phyloP scores from a whole-genome alignment of 1,140 invertebrate genomes.

The Lethrus apterus region DNA sequence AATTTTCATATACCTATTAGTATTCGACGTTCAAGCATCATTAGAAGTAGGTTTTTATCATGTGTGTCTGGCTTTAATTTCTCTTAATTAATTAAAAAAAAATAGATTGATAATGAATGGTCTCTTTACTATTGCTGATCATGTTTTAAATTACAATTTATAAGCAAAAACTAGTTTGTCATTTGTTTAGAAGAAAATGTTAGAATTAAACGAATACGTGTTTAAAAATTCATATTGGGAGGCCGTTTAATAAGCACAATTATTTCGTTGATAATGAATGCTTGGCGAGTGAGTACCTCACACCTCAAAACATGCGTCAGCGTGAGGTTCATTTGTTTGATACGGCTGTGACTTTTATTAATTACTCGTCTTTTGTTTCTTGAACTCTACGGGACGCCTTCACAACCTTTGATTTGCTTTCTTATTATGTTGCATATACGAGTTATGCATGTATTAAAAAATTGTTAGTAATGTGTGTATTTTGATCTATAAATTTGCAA shows the following conservation, averaged over 20 bases:
- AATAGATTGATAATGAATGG: not conserved
- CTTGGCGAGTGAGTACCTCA: conserved; percentile 9
- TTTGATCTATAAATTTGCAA: no score
- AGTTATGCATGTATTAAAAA: no score
- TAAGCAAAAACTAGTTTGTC: no score
- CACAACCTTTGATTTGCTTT: conserved; percentile 13
- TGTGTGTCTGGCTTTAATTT: no score
- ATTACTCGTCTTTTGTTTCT: conserved; percentile 20
- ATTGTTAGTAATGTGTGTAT: no score
- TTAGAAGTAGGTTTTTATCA: no score
- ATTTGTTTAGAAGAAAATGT: no score
- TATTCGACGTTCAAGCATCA: no score
- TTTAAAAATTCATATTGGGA: not conserved
- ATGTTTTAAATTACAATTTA: no score
- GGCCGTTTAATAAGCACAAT: conserved; percentile 1
- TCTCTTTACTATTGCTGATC: not conserved
- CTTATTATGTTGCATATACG: conserved; percentile 11
- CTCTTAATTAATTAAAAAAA: no score
- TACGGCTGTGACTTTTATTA: conserved; percentile 20
- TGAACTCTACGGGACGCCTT: conserved; percentile 14
- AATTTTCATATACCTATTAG: no score
- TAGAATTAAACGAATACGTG: not conserved
- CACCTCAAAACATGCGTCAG: conserved; percentile 15
- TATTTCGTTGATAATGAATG: conserved; percentile 2
- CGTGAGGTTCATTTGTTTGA: conserved; percentile 21